A percentile compares a stretch with the other conserved stretches of the same genome.
Evolutionary conservation across 2,113 vertebrate species (phyloP).

Genomic region (Zosterops lateralis): DNA sequence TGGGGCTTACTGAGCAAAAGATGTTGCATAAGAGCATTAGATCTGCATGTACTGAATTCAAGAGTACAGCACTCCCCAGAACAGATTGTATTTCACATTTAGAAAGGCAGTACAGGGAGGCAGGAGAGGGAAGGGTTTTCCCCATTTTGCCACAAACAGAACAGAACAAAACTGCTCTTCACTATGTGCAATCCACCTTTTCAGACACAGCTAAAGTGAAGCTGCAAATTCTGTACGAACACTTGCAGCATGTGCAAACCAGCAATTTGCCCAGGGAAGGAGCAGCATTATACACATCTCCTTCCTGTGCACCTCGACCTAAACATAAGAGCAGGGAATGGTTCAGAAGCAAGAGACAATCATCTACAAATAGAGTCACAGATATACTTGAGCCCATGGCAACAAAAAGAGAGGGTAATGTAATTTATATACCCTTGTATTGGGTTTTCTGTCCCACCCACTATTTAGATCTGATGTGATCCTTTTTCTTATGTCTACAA

Average conservation of each 20-base stretch:
- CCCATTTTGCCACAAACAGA: not conserved
- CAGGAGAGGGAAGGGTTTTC: not conserved
- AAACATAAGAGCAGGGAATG: not conserved
- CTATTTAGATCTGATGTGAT: not conserved
- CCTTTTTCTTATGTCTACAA: not conserved
- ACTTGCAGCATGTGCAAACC: not conserved
- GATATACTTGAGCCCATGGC: not conserved
- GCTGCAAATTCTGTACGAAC: not conserved
- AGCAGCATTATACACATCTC: not conserved
- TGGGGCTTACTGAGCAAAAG: not conserved
- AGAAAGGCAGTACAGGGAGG: not conserved
- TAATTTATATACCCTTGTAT: not conserved
- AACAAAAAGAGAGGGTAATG: not conserved
- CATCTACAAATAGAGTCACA: not conserved
- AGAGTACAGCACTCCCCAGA: not conserved
- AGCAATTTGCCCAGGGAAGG: not conserved
- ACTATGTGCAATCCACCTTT: not conserved
- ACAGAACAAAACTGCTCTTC: not conserved
- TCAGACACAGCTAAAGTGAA: not conserved
- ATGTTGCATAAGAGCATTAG: conserved; percentile 12
- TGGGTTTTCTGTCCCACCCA: not conserved
- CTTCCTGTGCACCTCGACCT: not conserved
- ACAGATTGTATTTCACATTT: not conserved
- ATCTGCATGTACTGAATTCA: not conserved
- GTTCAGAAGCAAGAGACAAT: not conserved